Evolutionary conservation across 2,888 invertebrate genomes (phyloP), one percentile per base, ranked within the genome.

Genomic region (Psylliodes chrysocephalus): DNA sequence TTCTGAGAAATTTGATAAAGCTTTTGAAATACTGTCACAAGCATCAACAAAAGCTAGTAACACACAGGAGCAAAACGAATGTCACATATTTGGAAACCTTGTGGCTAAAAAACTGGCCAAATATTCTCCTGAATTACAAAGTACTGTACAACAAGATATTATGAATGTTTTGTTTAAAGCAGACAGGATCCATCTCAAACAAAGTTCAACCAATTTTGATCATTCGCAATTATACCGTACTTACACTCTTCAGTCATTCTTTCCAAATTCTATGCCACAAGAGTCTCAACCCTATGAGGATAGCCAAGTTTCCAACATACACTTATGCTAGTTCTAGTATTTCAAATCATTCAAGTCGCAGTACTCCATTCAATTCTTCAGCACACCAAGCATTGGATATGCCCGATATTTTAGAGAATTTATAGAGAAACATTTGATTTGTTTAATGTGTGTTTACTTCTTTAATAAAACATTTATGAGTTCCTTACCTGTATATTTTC

Each of bases 101-200:
- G 46, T 46, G 22, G 46, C 46, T 46, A 46, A 18, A 46, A 46
- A 46, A 46, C 22, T 25, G 46, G 46, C 46, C 46, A 46, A 46
- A 46, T 22, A 22, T 19, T 46, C n/a, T 46, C n/a, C 12, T 22
- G 22, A 46, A 46, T 46, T 46, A 46, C 46, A 46, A 46, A 22
- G 46, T 46, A 22, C 46, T 46, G 19, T 25, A 46, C 22, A 46
- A 46, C 46, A 46, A 46, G 22, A 46, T n/a, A 46, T 46, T 8
- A 44, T 44, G 44, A 8, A 17, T 17, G 10, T 44, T 44, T 44
- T 44, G 15, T 44, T 5, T 6, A 44, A 4, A 44, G 47, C 47
- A 12, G 14, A 47, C 47, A 46, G n/a, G n/a, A n/a, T n/a, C n/a
- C n/a, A n/a, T n/a, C n/a, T n/a, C n/a, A n/a, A n/a, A n/a, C n/a